Conservation (phyloP, 2,888 invertebrate genomes). For the Drosophila sordidapex region DNA sequence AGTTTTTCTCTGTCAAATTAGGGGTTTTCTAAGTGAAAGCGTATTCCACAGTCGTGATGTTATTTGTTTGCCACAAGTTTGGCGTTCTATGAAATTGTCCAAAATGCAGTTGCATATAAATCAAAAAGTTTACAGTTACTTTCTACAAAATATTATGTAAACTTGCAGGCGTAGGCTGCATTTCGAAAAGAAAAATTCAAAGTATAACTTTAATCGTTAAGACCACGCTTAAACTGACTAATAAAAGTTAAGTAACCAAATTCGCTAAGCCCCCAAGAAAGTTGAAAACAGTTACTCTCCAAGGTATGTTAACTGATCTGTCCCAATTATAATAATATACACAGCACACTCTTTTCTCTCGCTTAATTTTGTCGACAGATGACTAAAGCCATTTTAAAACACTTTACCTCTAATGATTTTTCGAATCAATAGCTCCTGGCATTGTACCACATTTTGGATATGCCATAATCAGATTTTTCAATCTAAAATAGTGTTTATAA, state of each 20-base stretch:
- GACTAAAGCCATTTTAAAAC: not conserved
- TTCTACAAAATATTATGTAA: conserved; percentile 49
- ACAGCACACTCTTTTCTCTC: not conserved
- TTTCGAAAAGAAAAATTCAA: conserved; percentile 3
- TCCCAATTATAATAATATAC: not conserved
- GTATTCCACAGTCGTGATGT: conserved; percentile 7
- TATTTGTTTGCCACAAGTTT: conserved; percentile 48
- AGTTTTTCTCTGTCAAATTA: not conserved
- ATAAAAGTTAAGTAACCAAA: not conserved
- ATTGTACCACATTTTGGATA: not conserved
- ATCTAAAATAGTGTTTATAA: not conserved
- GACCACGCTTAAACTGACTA: not conserved
- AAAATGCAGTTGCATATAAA: conserved; percentile 71
- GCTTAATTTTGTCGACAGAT: not conserved
- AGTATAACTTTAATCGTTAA: not conserved
- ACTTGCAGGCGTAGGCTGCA: conserved; percentile 33
- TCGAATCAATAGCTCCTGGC: conserved; percentile 1
- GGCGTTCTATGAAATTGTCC: conserved; percentile 51
- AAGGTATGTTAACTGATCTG: not conserved
- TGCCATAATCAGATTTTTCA: not conserved
- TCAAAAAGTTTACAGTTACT: conserved; percentile 59
- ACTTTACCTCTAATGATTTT: not conserved
- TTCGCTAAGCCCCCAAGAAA: not conserved
- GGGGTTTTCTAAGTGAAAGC: not conserved
- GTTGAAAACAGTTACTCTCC: not conserved